Evolutionary conservation across 2,888 invertebrate genomes (phyloP).

Genomic region (Idaea dimidiata): DNA sequence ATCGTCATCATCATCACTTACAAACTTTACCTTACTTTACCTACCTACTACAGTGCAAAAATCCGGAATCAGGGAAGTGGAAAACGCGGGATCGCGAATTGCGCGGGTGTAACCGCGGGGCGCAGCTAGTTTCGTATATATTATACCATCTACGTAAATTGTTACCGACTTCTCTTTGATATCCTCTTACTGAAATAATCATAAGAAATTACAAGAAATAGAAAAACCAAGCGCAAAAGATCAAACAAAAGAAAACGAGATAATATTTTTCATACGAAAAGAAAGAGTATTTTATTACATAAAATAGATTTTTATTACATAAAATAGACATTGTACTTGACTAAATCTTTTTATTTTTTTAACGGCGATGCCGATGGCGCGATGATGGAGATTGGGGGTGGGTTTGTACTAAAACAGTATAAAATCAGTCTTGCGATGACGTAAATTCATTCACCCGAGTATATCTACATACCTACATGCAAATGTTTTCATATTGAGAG

Average conservation of each 20-base stretch:
- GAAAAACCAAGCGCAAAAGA: constrained; percentile 1
- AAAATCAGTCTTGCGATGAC: too few relatives aligned
- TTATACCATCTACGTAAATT: not conserved
- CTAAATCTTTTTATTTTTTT: not conserved
- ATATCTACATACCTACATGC: too few relatives aligned
- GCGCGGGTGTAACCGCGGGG: too few relatives aligned
- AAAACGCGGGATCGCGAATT: too few relatives aligned
- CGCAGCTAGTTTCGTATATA: not conserved
- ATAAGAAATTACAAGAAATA: not conserved
- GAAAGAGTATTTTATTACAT: not conserved
- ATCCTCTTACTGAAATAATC: not conserved
- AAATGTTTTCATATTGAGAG: too few relatives aligned
- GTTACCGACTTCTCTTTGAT: not conserved
- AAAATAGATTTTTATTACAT: not conserved
- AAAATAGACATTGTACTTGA: not conserved
- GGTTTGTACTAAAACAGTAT: not conserved
- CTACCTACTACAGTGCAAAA: too few relatives aligned
- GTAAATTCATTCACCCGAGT: too few relatives aligned
- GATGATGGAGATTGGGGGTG: not conserved
- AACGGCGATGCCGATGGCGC: not conserved
- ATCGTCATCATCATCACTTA: too few relatives aligned
- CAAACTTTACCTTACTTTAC: too few relatives aligned
- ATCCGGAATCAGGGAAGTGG: too few relatives aligned
- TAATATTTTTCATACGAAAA: not conserved
- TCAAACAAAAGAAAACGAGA: constrained; percentile 2